phyloP scores from a whole-genome alignment of 2,113 vertebrate genomes.

The Pachycephala philippinensis region DNA sequence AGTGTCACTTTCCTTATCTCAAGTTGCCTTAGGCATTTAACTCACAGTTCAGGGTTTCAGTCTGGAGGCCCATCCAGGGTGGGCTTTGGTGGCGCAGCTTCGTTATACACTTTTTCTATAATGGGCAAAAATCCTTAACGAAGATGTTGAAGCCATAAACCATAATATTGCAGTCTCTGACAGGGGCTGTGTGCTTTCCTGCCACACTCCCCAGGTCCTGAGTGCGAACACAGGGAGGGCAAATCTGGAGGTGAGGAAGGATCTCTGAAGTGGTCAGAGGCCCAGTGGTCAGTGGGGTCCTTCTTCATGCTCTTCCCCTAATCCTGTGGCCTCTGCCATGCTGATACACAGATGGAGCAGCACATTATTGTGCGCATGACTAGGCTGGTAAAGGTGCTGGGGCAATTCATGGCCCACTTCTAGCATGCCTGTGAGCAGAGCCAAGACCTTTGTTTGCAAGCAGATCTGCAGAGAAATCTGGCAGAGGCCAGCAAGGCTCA shows the following conservation, averaged over 20 bases:
- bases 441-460: neutral
- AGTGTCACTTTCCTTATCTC: neutral
- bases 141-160: neutral
- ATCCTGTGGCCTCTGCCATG: neutral
- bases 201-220: neutral
- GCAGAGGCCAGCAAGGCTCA: neutral
- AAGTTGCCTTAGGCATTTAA: neutral
- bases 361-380: neutral
- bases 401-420: neutral
- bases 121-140: neutral
- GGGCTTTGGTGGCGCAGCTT: neutral
- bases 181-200: neutral
- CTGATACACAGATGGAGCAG: neutral
- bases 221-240: neutral
- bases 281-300: neutral
- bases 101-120: no score
- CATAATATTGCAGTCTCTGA: neutral
- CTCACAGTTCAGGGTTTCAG: neutral
- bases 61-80: neutral
- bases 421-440: accelerated
- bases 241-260: neutral
- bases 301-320: neutral
- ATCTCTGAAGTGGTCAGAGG: neutral
- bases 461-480: neutral
- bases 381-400: neutral